phyloP scores from a whole-genome alignment of 1,140 invertebrate species.

The Cardiocondyla obscurior region DNA sequence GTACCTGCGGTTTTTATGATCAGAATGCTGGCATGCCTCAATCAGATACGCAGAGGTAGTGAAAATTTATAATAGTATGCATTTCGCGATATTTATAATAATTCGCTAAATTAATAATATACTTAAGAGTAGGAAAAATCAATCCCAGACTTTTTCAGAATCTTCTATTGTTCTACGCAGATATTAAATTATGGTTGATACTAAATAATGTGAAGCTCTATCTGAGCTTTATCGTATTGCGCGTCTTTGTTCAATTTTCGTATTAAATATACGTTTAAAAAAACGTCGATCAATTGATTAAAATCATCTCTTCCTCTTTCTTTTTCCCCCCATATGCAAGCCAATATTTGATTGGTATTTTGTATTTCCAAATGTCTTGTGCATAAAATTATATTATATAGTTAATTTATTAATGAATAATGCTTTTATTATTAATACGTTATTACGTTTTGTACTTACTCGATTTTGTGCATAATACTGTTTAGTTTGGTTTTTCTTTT shows the following conservation, averaged over 20 bases:
- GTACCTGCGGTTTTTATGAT: slow-evolving; percentile 96
- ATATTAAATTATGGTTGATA: slow-evolving; percentile 50
- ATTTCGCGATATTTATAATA: slow-evolving; percentile 32
- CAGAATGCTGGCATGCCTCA: slow-evolving; percentile 92
- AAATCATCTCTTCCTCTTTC: not conserved
- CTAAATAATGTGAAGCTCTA: slow-evolving; percentile 18
- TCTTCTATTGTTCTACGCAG: slow-evolving; percentile 47
- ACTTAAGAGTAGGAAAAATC: slow-evolving; percentile 50
- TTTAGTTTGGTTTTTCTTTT: not conserved
- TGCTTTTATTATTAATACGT: not conserved
- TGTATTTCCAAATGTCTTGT: not conserved
- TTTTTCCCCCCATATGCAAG: slow-evolving; percentile 13
- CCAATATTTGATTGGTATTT: slow-evolving; percentile 10
- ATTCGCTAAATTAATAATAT: slow-evolving; percentile 48
- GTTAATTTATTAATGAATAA: not conserved
- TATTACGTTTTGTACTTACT: not conserved
- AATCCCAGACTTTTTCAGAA: slow-evolving; percentile 42
- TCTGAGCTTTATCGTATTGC: not conserved
- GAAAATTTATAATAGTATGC: slow-evolving; percentile 71
- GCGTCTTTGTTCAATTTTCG: not conserved
- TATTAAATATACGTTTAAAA: not conserved
- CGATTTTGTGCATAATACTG: not conserved
- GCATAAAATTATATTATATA: not conserved
- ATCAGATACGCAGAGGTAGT: slow-evolving; percentile 88
- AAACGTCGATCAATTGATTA: not conserved